Evolutionary conservation across 1,140 invertebrate genomes (phyloP), one percentile per base, ranked within the genome.

Genomic region (Brachionus sp.): DNA sequence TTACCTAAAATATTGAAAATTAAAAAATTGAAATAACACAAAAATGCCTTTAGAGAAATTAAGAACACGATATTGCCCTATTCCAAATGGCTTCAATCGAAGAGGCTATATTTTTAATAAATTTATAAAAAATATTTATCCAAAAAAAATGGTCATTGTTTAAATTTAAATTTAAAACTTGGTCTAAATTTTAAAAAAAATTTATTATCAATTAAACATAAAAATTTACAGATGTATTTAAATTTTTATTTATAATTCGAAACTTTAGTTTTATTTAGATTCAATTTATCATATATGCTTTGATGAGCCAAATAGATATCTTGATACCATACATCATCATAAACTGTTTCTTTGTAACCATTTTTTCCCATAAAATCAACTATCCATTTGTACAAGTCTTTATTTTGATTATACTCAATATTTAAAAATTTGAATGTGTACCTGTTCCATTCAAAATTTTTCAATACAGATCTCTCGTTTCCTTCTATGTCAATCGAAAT

Each of bases 401-500:
- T 82, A 35, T 66, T 57, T 19, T 68, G 53, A 82, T 62, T 82
- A 25, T 66, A 84, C 50, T 84, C 84, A 39, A 84, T 73, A 37
- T 46, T 57, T 16, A 84, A 44, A 35, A 84, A 19, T 16, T 82
- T 68, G n/a, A 86, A 85, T 44, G 84, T 83, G 16, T 86, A 82
- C 83, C 85, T 84, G 10, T 85, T 82, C 84, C 85, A 86, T 3
- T 86, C 85, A 64, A 86, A 85, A 13, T 84, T 84, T 53, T 85
- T 78, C 23, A 86, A 77, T n/a, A 86, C 83, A 66, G 42, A 77
- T 53, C 85, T 84, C 64, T 86, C 86, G 7, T 84, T 84, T 23
- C 85, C 86, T 77, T 86, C 85, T 5, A 86, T 84, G 68, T 86
- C 85, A 13, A 86, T 53, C 75, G 85, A 85, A 70, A 86, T 85